Conservation (phyloP, 2,888 invertebrate genomes). For the Sinotaia quadrata region DNA sequence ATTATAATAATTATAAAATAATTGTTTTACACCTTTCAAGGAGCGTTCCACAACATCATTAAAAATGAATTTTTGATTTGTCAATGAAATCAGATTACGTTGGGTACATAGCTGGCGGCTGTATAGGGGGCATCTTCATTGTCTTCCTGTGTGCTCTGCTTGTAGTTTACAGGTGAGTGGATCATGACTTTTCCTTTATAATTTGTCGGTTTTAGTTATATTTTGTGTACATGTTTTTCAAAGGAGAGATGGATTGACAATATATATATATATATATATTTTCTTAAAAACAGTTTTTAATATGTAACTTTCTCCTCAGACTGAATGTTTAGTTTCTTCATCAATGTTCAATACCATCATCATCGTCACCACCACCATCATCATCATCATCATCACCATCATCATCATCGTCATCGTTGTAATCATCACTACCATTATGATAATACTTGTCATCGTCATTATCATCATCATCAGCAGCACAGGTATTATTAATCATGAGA, state of each 20-base stretch:
- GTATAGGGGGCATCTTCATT: constrained; percentile 78
- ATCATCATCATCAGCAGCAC: background rate
- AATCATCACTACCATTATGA: no score
- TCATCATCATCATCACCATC: constrained; percentile 2
- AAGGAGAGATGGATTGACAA: background rate
- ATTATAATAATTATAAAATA: no score
- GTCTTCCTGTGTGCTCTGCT: constrained; percentile 79
- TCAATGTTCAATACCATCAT: background rate
- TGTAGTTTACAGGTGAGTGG: constrained; percentile 79
- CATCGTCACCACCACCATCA: background rate
- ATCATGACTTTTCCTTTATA: no score
- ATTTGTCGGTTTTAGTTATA: no score
- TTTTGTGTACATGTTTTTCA: background rate
- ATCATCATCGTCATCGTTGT: background rate
- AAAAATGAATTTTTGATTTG: no score
- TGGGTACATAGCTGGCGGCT: constrained; percentile 75
- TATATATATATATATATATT: no score
- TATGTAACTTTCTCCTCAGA: no score
- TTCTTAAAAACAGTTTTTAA: no score
- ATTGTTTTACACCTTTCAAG: no score
- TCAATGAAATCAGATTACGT: constrained; percentile 39
- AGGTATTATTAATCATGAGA: no score
- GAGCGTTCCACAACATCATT: no score
- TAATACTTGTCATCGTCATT: background rate
- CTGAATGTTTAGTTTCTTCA: no score